Conservation (phyloP, 2,888 invertebrate genomes). For the Nasonia oneida region DNA sequence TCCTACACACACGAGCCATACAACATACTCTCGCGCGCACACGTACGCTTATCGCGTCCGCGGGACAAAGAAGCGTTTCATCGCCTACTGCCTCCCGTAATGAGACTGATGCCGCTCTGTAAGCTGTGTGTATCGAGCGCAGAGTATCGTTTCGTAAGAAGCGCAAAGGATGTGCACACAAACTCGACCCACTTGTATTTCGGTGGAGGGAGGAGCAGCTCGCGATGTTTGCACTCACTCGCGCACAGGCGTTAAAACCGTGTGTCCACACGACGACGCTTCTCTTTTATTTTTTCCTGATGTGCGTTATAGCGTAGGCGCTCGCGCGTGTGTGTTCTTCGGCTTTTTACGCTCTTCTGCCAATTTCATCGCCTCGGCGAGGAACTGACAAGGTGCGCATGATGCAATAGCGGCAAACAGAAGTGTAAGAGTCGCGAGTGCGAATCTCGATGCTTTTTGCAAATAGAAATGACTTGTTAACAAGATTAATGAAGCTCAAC, state of each 20-base stretch:
- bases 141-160: slow-evolving; percentile 49
- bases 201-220: background rate
- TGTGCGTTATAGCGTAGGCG: background rate
- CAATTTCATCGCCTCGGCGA: slow-evolving; percentile 13
- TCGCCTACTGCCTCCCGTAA: background rate
- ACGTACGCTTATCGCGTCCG: slow-evolving; percentile 24
- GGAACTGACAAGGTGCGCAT: background rate
- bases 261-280: slow-evolving; percentile 29
- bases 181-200: slow-evolving; percentile 46
- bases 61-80: slow-evolving; percentile 16
- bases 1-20: background rate
- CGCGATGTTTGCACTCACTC: slow-evolving; percentile 19
- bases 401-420: slow-evolving; percentile 38
- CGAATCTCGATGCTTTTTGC: slow-evolving; percentile 24
- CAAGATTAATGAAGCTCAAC: slow-evolving; percentile 19
- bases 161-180: slow-evolving; percentile 42
- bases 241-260: slow-evolving; percentile 32
- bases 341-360: slow-evolving; percentile 12
- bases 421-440: slow-evolving; percentile 14
- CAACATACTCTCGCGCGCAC: background rate
- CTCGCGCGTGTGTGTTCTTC: background rate
- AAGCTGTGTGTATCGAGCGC: background rate
- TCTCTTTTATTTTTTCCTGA: background rate
- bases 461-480: slow-evolving; percentile 39
- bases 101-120: background rate